These are phyloP conservation scores for Oreohelix idahoensis DNA, from an alignment of 1,140 invertebrate genomes.

Conservation along the genomic window DNA sequence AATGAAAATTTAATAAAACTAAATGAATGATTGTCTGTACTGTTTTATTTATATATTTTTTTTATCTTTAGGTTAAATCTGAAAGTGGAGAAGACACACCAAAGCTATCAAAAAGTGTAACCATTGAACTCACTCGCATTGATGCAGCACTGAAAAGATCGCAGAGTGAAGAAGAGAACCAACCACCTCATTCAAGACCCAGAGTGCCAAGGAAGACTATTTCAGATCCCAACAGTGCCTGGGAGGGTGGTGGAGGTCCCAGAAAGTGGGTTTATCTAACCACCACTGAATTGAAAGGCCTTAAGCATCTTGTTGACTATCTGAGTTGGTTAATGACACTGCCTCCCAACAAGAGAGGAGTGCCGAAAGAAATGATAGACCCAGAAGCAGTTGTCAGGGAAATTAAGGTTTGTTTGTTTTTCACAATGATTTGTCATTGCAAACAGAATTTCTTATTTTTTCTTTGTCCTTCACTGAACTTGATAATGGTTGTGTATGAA, in stretches of 20 bases:
- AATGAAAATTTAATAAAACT: too few relatives aligned
- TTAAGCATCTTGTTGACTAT: constrained; percentile 87
- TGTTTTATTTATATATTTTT: too few relatives aligned
- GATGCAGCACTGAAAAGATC: constrained; percentile 51
- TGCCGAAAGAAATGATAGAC: constrained; percentile 91
- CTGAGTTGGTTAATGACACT: constrained; percentile 80
- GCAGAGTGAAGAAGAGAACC: constrained; percentile 43
- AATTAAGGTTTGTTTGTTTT: constrained; percentile 75
- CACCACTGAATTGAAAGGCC: constrained; percentile 85
- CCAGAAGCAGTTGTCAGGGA: constrained; percentile 91
- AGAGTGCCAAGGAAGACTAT: constrained; percentile 17
- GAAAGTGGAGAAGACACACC: constrained; percentile 45
- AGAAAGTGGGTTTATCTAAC: constrained; percentile 70
- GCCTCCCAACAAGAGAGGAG: constrained; percentile 90
- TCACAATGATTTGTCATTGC: too few relatives aligned
- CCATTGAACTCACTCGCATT: constrained; percentile 63
- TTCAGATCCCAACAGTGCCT: constrained; percentile 23
- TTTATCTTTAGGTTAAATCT: constrained; percentile 21
- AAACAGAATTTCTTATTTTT: neutral
- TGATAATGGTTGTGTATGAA: too few relatives aligned
- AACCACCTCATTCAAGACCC: neutral
- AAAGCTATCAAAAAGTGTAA: constrained; percentile 59
- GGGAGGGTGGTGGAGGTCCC: constrained; percentile 28
- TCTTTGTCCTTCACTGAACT: neutral
- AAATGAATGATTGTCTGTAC: too few relatives aligned